These are phyloP conservation scores for Cololabis saira DNA, from an alignment of 2,113 vertebrate species.

Conservation along the genomic window DNA sequence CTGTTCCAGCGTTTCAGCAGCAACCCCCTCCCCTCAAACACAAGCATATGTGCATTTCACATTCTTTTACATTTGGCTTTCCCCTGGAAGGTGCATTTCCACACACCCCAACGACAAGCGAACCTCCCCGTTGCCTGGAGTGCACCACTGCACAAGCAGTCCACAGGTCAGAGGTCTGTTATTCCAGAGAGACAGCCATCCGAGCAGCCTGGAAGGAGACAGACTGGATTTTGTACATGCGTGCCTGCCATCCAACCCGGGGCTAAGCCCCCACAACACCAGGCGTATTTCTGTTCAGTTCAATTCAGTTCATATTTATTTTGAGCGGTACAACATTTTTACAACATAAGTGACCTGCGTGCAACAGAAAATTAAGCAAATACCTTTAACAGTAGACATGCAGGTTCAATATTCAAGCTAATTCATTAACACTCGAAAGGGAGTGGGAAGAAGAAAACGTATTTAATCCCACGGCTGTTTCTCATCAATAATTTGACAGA, in stretches of 20 bases:
- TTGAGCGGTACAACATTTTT: too few relatives aligned
- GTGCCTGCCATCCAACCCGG: slow-evolving; percentile 12
- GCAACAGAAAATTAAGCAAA: too few relatives aligned
- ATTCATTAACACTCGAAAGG: too few relatives aligned
- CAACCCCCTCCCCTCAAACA: slow-evolving; percentile 5
- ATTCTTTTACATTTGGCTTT: slow-evolving; percentile 51
- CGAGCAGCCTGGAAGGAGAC: slow-evolving; percentile 28
- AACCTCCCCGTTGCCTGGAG: slow-evolving; percentile 29
- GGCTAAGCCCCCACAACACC: neutral
- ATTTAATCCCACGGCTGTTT: too few relatives aligned
- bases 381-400: too few relatives aligned
- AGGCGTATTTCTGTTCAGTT: slow-evolving; percentile 30
- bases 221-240: slow-evolving; percentile 16
- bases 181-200: slow-evolving; percentile 64
- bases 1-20: slow-evolving; percentile 20
- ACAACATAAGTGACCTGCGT: too few relatives aligned
- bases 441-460: too few relatives aligned
- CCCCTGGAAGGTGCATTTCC: slow-evolving; percentile 45
- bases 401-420: too few relatives aligned
- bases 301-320: too few relatives aligned
- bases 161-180: slow-evolving; percentile 68
- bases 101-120: slow-evolving; percentile 46
- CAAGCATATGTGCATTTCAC: slow-evolving; percentile 1
- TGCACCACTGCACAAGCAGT: slow-evolving; percentile 23
- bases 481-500: too few relatives aligned